Evolutionary conservation across 2,113 vertebrate species (phyloP).

Genomic region (Gallinago jamesoni): DNA sequence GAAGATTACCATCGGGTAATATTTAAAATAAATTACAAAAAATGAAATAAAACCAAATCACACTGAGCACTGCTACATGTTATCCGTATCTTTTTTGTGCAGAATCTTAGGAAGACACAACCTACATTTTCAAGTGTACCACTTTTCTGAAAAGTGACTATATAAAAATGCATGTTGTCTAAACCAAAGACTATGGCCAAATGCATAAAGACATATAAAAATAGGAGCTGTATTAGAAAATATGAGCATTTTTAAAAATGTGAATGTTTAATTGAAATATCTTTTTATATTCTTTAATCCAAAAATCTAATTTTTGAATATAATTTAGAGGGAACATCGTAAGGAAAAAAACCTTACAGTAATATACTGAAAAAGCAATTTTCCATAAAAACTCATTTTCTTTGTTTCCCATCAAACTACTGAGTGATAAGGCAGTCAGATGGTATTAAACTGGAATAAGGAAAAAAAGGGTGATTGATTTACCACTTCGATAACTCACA

Average conservation of each 20-base stretch:
- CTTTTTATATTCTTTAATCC: neutral
- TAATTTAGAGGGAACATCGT: neutral
- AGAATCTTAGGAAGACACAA: neutral
- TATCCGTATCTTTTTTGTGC: neutral
- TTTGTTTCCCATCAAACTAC: neutral
- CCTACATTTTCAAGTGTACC: neutral
- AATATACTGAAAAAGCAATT: neutral
- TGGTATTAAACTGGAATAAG: neutral
- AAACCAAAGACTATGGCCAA: neutral
- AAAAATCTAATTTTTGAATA: neutral
- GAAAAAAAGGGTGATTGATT: constrained; percentile 1
- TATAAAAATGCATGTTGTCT: neutral
- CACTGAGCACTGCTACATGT: neutral
- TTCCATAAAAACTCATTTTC: neutral
- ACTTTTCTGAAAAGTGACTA: neutral
- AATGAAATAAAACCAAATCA: neutral
- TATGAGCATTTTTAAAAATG: neutral
- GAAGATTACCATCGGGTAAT: neutral
- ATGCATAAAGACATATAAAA: neutral
- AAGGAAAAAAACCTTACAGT: neutral
- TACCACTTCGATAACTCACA: constrained; percentile 1
- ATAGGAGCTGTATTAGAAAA: neutral
- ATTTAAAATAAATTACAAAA: neutral
- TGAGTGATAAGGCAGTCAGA: neutral
- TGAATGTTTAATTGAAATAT: neutral